A percentile compares a stretch with the other conserved stretches of the same genome.
Conservation (phyloP, 92 coral and sea anemone genomes). For the Epizoanthus rinbou region DNA sequence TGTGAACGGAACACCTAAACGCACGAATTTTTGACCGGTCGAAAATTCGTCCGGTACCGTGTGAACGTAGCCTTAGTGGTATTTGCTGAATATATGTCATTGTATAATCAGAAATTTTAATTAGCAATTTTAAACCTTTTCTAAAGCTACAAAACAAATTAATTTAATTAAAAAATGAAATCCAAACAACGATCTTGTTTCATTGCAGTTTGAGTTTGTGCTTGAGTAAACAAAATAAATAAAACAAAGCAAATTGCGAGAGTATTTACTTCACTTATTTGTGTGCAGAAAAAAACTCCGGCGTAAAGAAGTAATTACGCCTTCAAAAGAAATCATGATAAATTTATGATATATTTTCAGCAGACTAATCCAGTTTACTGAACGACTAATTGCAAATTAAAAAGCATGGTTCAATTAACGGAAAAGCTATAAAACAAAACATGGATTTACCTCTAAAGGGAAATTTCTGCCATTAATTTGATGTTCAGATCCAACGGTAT, state of each 20-base stretch:
- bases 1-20: too few species aligned
- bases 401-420: not conserved
- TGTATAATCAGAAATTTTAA: not conserved
- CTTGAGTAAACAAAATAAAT: not conserved
- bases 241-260: not conserved
- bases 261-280: not conserved
- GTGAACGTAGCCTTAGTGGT: not conserved
- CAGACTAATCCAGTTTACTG: too few species aligned
- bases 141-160: not conserved
- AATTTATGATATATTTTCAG: too few species aligned
- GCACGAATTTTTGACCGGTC: too few species aligned
- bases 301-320: not conserved
- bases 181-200: too few species aligned
- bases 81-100: not conserved
- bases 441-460: slow-evolving; percentile 72
- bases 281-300: not conserved
- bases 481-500: slow-evolving; percentile 77
- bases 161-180: not conserved
- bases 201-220: too few species aligned
- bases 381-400: too few species aligned
- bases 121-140: not conserved
- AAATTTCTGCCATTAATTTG: slow-evolving; percentile 62
- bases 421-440: not conserved
- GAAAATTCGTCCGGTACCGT: too few species aligned
- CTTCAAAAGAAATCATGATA: too few species aligned